Conservation (phyloP, 1,140 invertebrate species). For the Drosophila santomea region DNA sequence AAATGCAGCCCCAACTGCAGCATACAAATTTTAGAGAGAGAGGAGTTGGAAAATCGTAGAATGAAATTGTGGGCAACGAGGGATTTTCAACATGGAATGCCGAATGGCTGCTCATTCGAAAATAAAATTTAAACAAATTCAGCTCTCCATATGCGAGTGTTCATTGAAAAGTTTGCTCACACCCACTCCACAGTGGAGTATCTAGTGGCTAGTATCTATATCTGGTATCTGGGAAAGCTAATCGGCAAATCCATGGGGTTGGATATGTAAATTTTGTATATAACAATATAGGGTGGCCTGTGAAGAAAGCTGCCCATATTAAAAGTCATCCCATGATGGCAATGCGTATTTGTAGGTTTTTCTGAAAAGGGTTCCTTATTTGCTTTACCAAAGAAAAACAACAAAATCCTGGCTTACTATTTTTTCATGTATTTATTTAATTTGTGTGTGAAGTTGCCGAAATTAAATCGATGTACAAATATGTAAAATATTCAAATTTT, state of each 20-base stretch:
- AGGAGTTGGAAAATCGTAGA: constrained; percentile 1
- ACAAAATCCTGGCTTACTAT: background rate
- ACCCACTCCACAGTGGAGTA: background rate
- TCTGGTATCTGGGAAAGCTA: constrained; percentile 8
- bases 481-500: too few relatives aligned
- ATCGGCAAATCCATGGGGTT: constrained; percentile 13
- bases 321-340: background rate
- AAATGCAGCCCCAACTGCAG: constrained; percentile 1
- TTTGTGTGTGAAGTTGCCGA: background rate
- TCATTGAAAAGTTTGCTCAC: constrained; percentile 41
- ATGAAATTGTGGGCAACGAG: constrained; percentile 38
- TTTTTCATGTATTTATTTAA: background rate
- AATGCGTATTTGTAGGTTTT: background rate
- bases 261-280: constrained; percentile 1
- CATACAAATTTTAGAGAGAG: constrained; percentile 31
- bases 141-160: constrained; percentile 49
- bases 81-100: constrained; percentile 58
- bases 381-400: background rate
- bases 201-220: background rate
- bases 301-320: background rate
- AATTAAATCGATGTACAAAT: too few relatives aligned
- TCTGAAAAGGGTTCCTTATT: background rate
- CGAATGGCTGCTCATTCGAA: constrained; percentile 55
- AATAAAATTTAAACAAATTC: constrained; percentile 77
- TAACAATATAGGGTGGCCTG: background rate